Conservation (phyloP, 1,140 invertebrate species). For the Drosophila novamexicana region DNA sequence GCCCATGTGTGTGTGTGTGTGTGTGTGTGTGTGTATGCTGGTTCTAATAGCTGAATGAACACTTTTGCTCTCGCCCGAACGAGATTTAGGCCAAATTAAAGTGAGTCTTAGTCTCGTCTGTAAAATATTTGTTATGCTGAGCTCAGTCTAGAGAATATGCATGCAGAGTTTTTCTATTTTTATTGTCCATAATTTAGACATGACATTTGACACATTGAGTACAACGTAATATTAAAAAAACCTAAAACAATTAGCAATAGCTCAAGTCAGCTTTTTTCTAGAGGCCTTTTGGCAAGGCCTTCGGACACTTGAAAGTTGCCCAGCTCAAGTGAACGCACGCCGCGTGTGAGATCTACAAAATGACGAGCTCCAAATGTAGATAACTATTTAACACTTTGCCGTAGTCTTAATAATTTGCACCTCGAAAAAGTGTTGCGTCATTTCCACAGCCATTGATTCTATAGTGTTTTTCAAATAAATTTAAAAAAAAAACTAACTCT, state of each 20-base stretch:
- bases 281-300: slow-evolving; percentile 21
- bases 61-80: not conserved
- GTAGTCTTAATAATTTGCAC: slow-evolving; percentile 50
- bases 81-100: not conserved
- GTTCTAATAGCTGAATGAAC: not conserved
- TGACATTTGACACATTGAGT: slow-evolving; percentile 6
- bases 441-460: slow-evolving; percentile 20
- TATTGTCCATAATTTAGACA: slow-evolving; percentile 28
- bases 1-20: not conserved
- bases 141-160: slow-evolving; percentile 1
- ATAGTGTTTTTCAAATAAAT: slow-evolving; percentile 2
- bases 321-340: slow-evolving; percentile 15
- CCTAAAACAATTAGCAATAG: not conserved
- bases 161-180: not conserved
- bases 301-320: slow-evolving; percentile 31
- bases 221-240: not conserved
- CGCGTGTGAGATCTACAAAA: slow-evolving; percentile 41
- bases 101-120: not conserved
- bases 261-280: slow-evolving; percentile 5
- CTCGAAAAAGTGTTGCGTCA: slow-evolving; percentile 59
- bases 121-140: not conserved
- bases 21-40: not conserved
- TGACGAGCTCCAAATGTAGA: slow-evolving; percentile 22
- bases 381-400: slow-evolving; percentile 1
- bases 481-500: not conserved